Percentiles rank a stretch among this genome's conserved stretches.
phyloP scores from a whole-genome alignment of 2,113 vertebrate genomes.

The Hyperopisus bebe region DNA sequence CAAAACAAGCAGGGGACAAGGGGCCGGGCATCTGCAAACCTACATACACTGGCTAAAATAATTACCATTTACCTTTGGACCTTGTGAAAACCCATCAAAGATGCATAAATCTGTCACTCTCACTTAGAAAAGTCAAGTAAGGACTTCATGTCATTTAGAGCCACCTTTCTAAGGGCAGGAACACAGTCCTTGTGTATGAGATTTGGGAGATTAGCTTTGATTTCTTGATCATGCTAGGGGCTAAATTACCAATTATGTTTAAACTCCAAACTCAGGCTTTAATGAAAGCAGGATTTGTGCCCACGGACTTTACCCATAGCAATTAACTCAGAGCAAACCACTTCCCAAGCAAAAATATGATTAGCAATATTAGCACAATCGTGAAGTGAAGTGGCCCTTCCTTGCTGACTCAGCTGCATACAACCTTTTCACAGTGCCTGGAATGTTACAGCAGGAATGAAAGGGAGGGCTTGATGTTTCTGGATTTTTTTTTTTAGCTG shows the following conservation, averaged over 20 bases:
- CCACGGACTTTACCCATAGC: neutral
- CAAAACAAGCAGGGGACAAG: neutral
- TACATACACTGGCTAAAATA: neutral
- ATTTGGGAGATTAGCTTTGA: conserved; percentile 1
- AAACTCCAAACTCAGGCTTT: neutral
- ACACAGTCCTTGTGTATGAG: neutral
- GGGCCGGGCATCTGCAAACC: neutral
- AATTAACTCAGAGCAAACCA: conserved; percentile 5
- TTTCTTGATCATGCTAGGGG: neutral
- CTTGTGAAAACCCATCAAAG: neutral
- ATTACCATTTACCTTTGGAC: conserved; percentile 1
- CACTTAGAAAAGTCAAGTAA: neutral
- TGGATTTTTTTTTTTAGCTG: neutral
- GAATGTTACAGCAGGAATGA: neutral
- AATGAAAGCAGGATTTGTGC: conserved; percentile 6
- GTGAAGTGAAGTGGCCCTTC: neutral
- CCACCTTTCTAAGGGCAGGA: neutral
- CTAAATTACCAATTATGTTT: conserved; percentile 7
- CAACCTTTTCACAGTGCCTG: neutral
- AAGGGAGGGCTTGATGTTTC: neutral
- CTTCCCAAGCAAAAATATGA: neutral
- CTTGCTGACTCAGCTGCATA: neutral
- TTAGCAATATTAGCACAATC: conserved; percentile 1
- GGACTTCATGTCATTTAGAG: neutral
- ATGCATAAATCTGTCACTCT: neutral